Conservation (phyloP, 2,888 invertebrate genomes). For the Pseudococcus longispinus region DNA sequence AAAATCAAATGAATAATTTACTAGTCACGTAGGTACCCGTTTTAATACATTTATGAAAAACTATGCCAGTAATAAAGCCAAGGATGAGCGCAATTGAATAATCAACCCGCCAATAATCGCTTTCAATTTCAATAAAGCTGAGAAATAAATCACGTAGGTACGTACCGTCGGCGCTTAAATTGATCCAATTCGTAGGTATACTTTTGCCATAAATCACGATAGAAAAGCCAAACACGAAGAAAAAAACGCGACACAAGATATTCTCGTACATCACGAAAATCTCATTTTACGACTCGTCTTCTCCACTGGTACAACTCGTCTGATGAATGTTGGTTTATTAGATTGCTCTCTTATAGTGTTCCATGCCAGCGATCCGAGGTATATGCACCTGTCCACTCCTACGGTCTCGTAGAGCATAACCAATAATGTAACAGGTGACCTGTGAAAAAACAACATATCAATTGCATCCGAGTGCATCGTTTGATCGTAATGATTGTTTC, state of each 20-base stretch:
- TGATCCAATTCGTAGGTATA: conserved; percentile 43
- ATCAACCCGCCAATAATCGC: neutral
- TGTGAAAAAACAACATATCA: conserved; percentile 38
- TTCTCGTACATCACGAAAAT: conserved; percentile 51
- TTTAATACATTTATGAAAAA: neutral
- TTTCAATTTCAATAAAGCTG: neutral
- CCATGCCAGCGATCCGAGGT: conserved; percentile 31
- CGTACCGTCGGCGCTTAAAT: conserved; percentile 48
- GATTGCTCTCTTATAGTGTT: conserved; percentile 49
- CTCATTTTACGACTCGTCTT: conserved; percentile 37
- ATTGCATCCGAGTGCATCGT: conserved; percentile 14
- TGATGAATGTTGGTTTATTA: conserved; percentile 48
- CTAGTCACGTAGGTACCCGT: neutral
- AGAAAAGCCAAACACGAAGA: neutral
- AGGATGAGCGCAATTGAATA: neutral
- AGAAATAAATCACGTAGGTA: neutral
- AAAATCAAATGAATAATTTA: neutral
- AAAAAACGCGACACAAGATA: conserved; percentile 27
- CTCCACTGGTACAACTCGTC: conserved; percentile 30
- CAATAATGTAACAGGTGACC: conserved; percentile 26
- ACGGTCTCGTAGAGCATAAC: conserved; percentile 10
- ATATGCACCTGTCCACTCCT: conserved; percentile 48
- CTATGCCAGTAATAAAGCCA: neutral
- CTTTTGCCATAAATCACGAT: conserved; percentile 12
- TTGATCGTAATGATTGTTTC: neutral